Percentiles rank a stretch among this genome's conserved stretches.
phyloP scores from a whole-genome alignment of 2,888 invertebrate species.

The Catocala fraxini region DNA sequence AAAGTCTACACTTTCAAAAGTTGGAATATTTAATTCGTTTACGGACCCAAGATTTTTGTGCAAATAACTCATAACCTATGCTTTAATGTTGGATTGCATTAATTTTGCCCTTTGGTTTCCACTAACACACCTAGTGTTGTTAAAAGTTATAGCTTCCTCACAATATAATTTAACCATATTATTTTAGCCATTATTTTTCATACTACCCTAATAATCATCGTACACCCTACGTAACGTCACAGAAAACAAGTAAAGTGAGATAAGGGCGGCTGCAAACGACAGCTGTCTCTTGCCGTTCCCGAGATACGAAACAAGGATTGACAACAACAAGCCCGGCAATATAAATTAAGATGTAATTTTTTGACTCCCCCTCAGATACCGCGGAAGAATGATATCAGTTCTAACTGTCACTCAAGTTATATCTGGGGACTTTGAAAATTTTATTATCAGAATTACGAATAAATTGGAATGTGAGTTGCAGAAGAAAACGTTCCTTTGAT shows the following conservation, averaged over 20 bases:
- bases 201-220: constrained; percentile 14
- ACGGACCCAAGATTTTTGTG: too few relatives aligned
- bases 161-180: not conserved
- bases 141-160: too few relatives aligned
- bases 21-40: too few relatives aligned
- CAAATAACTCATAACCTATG: too few relatives aligned
- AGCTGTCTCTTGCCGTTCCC: constrained; percentile 52
- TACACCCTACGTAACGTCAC: constrained; percentile 27
- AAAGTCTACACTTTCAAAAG: too few relatives aligned
- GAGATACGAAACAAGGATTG: constrained; percentile 54
- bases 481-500: not conserved
- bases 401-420: constrained; percentile 33
- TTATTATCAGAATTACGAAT: constrained; percentile 13
- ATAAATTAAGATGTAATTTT: constrained; percentile 50
- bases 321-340: constrained; percentile 43
- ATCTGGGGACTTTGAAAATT: constrained; percentile 35
- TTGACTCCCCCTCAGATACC: constrained; percentile 41
- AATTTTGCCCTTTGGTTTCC: too few relatives aligned
- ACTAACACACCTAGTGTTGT: too few relatives aligned
- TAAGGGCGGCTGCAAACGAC: constrained; percentile 53
- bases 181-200: constrained; percentile 4
- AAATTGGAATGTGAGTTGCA: constrained; percentile 3
- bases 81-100: too few relatives aligned
- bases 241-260: constrained; percentile 49
- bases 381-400: constrained; percentile 44